Evolutionary conservation across 2,113 vertebrate species (phyloP).

Genomic region (Setophaga petechia): DNA sequence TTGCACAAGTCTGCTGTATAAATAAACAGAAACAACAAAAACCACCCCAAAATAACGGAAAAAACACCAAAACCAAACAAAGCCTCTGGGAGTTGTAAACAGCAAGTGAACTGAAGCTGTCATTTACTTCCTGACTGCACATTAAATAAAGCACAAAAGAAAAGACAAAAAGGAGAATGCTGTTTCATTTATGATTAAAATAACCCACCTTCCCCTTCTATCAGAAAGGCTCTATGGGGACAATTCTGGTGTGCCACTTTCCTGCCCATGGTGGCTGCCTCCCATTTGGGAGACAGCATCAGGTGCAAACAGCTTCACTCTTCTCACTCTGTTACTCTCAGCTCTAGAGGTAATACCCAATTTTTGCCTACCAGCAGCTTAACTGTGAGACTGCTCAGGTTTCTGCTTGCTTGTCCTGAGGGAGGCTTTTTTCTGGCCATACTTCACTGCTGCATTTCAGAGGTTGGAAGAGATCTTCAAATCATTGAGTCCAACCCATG

Average conservation of each 20-base stretch:
- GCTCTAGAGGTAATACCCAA: not conserved
- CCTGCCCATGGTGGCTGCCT: not conserved
- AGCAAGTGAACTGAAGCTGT: not conserved
- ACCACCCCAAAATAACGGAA: not conserved
- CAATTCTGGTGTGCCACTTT: not conserved
- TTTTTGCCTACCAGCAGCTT: not conserved
- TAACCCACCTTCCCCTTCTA: not conserved
- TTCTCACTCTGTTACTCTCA: not conserved
- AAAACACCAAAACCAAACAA: not conserved
- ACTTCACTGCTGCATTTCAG: not conserved
- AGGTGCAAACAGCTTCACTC: not conserved
- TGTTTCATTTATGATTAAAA: not conserved
- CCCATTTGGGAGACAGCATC: not conserved
- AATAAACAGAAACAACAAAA: not conserved
- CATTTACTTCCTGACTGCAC: not conserved
- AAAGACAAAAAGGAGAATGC: not conserved
- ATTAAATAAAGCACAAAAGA: not conserved
- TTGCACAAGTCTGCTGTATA: not conserved
- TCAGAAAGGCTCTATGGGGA: not conserved
- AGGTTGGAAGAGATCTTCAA: not conserved
- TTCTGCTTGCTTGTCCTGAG: not conserved
- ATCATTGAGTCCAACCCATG: not conserved
- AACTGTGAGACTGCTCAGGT: not conserved
- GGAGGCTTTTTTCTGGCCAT: not conserved
- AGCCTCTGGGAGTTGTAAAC: not conserved